A percentile compares a stretch with the other conserved stretches of the same genome.
Conservation (phyloP, 1,140 invertebrate genomes). For the Leptinotarsa undecemlineata region DNA sequence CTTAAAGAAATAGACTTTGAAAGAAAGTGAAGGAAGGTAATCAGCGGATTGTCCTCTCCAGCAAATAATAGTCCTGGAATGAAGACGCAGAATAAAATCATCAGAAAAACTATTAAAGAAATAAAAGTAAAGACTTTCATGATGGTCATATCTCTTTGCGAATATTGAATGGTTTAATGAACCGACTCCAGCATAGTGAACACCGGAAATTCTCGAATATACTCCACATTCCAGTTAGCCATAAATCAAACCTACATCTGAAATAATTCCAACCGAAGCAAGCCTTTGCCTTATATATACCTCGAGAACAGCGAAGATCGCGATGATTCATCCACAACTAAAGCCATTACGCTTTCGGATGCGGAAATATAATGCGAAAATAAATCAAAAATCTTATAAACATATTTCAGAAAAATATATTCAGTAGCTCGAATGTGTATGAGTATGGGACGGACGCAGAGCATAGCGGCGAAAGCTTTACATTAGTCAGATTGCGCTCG, state of each 20-base stretch:
- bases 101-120: too few relatives aligned
- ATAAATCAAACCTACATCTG: constrained; percentile 22
- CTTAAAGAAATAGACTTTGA: too few relatives aligned
- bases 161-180: too few relatives aligned
- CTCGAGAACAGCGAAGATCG: constrained; percentile 31
- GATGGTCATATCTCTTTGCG: too few relatives aligned
- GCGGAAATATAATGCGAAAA: constrained; percentile 39
- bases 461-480: constrained; percentile 35
- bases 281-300: constrained; percentile 7
- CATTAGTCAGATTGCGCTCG: constrained; percentile 52
- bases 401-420: constrained; percentile 49
- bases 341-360: constrained; percentile 34
- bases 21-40: too few relatives aligned
- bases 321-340: constrained; percentile 39
- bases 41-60: too few relatives aligned
- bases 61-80: too few relatives aligned
- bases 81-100: too few relatives aligned
- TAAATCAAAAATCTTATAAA: constrained; percentile 50
- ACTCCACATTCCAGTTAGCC: neutral
- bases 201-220: neutral
- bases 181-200: neutral
- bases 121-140: too few relatives aligned
- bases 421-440: constrained; percentile 37
- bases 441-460: constrained; percentile 33
- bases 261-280: constrained; percentile 19